Percentiles rank a stretch among this genome's conserved stretches.
phyloP scores from a whole-genome alignment of 2,797 vertebrate genomes.

The Phalanger gymnotis region DNA sequence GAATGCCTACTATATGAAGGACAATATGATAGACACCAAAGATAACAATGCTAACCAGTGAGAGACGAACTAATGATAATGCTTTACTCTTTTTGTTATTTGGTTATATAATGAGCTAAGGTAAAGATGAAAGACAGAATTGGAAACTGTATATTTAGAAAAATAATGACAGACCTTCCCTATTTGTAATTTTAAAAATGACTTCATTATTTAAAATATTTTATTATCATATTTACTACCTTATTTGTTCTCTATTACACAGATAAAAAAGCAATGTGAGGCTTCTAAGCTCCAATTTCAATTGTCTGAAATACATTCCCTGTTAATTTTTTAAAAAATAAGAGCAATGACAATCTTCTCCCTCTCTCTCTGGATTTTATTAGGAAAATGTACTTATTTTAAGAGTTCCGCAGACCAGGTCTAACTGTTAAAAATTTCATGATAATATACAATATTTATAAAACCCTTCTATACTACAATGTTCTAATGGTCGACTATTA shows the following conservation, averaged over 20 bases:
- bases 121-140: slow-evolving; percentile 3
- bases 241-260: background rate
- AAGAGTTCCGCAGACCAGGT: slow-evolving; percentile 17
- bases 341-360: background rate
- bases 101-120: slow-evolving; percentile 23
- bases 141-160: background rate
- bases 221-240: background rate
- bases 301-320: background rate
- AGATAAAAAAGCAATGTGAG: background rate
- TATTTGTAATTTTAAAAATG: slow-evolving; percentile 31
- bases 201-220: background rate
- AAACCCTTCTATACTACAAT: background rate
- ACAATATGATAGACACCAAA: background rate
- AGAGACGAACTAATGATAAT: background rate
- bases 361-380: background rate
- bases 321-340: background rate
- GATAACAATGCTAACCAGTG: background rate
- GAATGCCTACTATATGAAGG: background rate
- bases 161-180: background rate
- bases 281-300: background rate
- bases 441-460: background rate
- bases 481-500: background rate
- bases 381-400: slow-evolving; percentile 11
- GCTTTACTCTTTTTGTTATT: background rate
- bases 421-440: slow-evolving; percentile 38